Conservation (phyloP, 2,797 vertebrate genomes). For the Spinus pinus region DNA sequence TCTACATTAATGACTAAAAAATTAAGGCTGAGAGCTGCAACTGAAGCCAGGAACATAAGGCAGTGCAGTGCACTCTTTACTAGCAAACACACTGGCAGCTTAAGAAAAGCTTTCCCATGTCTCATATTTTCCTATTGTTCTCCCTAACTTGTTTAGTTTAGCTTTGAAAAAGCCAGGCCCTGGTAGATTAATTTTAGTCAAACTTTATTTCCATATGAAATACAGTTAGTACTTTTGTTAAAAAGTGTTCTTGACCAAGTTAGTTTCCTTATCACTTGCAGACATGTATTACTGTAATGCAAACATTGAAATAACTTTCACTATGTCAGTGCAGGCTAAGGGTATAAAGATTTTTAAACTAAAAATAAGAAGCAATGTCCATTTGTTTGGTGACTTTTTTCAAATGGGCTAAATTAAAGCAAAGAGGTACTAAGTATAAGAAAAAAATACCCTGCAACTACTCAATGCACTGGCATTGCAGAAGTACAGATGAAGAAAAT, state of each 20-base stretch:
- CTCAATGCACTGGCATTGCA: neutral
- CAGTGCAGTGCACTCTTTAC: neutral
- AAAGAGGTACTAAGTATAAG: neutral
- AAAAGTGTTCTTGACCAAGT: neutral
- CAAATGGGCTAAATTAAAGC: neutral
- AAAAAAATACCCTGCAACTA: neutral
- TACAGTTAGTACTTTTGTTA: neutral
- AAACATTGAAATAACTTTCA: slow-evolving; percentile 21
- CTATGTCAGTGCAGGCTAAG: neutral
- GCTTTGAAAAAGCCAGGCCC: neutral
- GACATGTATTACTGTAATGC: neutral
- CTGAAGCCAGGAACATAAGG: neutral
- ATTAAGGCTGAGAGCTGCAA: neutral
- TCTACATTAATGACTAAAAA: neutral
- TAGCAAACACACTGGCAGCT: neutral
- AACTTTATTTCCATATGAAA: slow-evolving; percentile 23
- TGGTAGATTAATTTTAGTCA: slow-evolving; percentile 2
- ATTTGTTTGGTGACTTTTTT: neutral
- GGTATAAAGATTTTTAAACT: neutral
- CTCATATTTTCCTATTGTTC: neutral
- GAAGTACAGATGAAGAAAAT: neutral
- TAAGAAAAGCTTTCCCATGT: neutral
- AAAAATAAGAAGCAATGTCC: neutral
- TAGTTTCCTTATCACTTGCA: neutral
- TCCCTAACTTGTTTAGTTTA: neutral